Conservation (phyloP, 2,797 vertebrate species). For the Aotus griseimembra region DNA sequence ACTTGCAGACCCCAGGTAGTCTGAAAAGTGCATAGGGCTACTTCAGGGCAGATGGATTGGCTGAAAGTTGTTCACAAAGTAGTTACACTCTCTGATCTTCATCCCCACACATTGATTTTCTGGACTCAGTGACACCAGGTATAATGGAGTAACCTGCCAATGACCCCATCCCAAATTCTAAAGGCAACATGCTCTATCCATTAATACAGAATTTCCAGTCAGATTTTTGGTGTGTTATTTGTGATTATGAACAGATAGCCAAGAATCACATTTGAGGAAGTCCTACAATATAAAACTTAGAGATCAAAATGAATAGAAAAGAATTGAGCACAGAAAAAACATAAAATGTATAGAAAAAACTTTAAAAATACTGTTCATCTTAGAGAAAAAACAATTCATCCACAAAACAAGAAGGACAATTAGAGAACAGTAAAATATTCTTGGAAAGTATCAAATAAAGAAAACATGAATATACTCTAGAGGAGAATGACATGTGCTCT, state of each 20-base stretch:
- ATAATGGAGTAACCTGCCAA: not conserved
- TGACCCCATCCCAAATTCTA: not conserved
- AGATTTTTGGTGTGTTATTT: not conserved
- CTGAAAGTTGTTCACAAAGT: not conserved
- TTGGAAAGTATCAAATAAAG: not conserved
- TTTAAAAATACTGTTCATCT: not conserved
- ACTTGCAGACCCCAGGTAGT: not conserved
- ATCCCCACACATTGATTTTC: not conserved
- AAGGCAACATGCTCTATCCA: not conserved
- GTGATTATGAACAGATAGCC: not conserved
- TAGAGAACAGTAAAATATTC: not conserved
- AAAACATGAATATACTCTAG: not conserved
- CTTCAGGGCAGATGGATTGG: not conserved
- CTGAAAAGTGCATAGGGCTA: not conserved
- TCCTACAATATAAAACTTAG: not conserved
- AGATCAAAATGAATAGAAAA: not conserved
- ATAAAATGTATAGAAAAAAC: not conserved
- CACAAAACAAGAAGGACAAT: not conserved
- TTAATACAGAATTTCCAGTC: not conserved
- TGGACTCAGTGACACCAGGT: not conserved
- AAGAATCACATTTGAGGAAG: not conserved
- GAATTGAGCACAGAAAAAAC: not conserved
- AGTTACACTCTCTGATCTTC: not conserved
- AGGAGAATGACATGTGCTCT: not conserved
- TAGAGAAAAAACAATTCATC: not conserved